Conservation (phyloP, 2,797 vertebrate genomes). For the Pseudopleuronectes americanus region DNA sequence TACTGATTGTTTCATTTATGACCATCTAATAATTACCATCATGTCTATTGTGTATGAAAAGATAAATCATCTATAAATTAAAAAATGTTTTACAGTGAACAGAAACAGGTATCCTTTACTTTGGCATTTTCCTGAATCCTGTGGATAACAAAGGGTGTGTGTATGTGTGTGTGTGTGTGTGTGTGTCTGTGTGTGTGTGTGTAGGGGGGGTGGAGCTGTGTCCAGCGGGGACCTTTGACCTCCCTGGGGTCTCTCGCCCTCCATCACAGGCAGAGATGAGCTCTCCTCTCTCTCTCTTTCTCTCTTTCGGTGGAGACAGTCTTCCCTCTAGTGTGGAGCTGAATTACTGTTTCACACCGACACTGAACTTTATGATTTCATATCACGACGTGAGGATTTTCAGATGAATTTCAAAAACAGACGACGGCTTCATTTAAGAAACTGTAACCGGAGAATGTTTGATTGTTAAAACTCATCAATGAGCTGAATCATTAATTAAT, state of each 20-base stretch:
- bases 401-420: too few relatives aligned
- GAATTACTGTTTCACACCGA: slow-evolving; percentile 9
- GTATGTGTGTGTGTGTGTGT: background rate
- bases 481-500: too few relatives aligned
- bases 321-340: slow-evolving; percentile 42
- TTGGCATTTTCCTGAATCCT: background rate
- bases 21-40: too few relatives aligned
- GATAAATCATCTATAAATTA: background rate
- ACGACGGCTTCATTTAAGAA: too few relatives aligned
- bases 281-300: background rate
- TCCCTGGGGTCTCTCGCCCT: slow-evolving; percentile 12
- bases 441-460: too few relatives aligned
- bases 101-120: background rate
- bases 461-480: too few relatives aligned
- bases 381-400: too few relatives aligned
- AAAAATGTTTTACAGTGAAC: too few relatives aligned
- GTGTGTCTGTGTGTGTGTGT: background rate
- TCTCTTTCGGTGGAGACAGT: slow-evolving; percentile 16
- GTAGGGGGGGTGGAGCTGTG: slow-evolving; percentile 5
- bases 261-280: slow-evolving; percentile 26
- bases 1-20: too few relatives aligned
- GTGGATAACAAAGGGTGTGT: slow-evolving; percentile 6
- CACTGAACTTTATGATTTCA: too few relatives aligned
- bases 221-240: slow-evolving; percentile 51
- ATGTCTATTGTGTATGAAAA: background rate